Evolutionary conservation across 2,797 vertebrate genomes (phyloP).

Genomic region (Clamator glandarius): DNA sequence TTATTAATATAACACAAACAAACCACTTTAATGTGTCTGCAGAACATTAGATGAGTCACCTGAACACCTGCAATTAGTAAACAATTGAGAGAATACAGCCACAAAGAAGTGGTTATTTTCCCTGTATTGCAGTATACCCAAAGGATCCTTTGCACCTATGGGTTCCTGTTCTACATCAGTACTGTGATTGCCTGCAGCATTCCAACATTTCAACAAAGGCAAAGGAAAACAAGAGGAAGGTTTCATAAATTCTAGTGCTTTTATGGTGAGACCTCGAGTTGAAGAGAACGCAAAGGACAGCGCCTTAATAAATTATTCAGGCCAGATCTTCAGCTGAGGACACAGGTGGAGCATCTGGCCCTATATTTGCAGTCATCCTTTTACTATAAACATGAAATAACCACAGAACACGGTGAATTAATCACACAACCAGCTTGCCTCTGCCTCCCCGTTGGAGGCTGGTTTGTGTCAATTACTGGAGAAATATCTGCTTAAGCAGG

Average conservation of each 20-base stretch:
- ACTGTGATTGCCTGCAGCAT: not conserved
- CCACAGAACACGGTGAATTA: slow-evolving; percentile 23
- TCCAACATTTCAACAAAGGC: not conserved
- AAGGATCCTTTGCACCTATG: fast-evolving
- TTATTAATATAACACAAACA: not conserved
- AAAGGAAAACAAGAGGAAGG: not conserved
- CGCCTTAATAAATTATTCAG: slow-evolving; percentile 44
- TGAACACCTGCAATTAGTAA: not conserved
- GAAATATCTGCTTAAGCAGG: slow-evolving; percentile 48
- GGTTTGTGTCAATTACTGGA: slow-evolving; percentile 49
- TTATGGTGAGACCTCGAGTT: not conserved
- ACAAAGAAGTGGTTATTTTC: not conserved
- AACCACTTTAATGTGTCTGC: not conserved
- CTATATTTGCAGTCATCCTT: not conserved
- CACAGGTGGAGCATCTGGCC: slow-evolving; percentile 35
- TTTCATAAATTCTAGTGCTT: not conserved
- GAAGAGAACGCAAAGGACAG: not conserved
- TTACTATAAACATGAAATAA: slow-evolving; percentile 25
- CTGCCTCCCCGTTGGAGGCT: not conserved
- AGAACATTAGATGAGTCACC: not conserved
- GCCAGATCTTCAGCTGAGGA: slow-evolving; percentile 13
- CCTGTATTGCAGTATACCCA: not conserved
- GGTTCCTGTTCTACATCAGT: not conserved
- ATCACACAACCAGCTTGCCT: not conserved
- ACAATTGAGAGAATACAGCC: not conserved